A percentile compares a stretch with the other conserved stretches of the same genome.
These are phyloP conservation scores for Harpagifer antarcticus DNA, from an alignment of 2,797 vertebrate species.

Conservation along the genomic window DNA sequence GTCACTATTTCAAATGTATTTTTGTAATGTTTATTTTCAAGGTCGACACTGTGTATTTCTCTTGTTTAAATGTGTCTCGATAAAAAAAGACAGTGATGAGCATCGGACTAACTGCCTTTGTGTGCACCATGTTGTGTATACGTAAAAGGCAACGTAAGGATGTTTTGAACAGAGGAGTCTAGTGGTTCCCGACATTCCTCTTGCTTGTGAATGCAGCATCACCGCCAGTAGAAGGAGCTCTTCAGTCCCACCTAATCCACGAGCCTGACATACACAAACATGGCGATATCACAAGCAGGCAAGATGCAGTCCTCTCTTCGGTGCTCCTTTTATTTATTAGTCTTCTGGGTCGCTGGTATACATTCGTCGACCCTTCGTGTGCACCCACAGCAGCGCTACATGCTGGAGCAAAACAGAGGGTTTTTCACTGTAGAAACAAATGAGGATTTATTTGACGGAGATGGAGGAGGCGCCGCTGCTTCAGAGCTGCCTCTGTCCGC, in stretches of 20 bases:
- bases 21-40: background rate
- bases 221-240: slow-evolving; percentile 79
- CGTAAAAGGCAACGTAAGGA: background rate
- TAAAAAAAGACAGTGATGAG: background rate
- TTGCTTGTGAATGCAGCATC: slow-evolving; percentile 50
- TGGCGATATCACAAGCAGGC: slow-evolving; percentile 81
- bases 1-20: background rate
- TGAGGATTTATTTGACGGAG: slow-evolving; percentile 58
- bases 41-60: background rate
- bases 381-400: slow-evolving; percentile 63
- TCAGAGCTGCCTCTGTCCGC: slow-evolving; percentile 66
- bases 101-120: slow-evolving; percentile 20
- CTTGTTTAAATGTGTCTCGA: background rate
- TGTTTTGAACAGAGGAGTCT: background rate
- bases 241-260: slow-evolving; percentile 53
- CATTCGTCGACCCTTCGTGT: slow-evolving; percentile 71
- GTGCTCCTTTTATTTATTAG: slow-evolving; percentile 65
- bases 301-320: slow-evolving; percentile 77
- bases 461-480: slow-evolving; percentile 68
- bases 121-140: slow-evolving; percentile 17
- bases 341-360: slow-evolving; percentile 63
- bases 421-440: slow-evolving; percentile 78
- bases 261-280: slow-evolving; percentile 84
- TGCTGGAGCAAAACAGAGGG: slow-evolving; percentile 83
- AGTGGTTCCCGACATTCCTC: slow-evolving; percentile 33